Conservation (phyloP, 1,140 invertebrate genomes). For the Rhopalosiphum padi region DNA sequence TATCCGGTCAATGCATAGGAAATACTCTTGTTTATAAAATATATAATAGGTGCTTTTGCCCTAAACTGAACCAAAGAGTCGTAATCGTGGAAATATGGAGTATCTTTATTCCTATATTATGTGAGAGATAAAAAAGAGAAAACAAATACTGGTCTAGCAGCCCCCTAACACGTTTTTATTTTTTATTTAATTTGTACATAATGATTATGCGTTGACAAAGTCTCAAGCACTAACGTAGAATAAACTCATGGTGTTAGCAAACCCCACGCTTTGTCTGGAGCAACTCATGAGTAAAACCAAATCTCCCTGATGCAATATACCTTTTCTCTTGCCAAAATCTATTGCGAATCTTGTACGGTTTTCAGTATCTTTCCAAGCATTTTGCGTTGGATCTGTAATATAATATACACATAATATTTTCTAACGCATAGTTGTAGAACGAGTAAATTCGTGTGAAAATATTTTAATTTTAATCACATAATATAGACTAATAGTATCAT, state of each 20-base stretch:
- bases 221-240: background rate
- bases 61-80: no score
- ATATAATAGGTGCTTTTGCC: no score
- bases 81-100: no score
- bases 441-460: background rate
- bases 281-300: slow-evolving; percentile 4
- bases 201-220: background rate
- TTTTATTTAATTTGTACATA: background rate
- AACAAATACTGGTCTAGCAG: no score
- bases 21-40: no score
- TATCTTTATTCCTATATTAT: no score
- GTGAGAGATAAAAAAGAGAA: no score
- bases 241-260: background rate
- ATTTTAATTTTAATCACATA: background rate
- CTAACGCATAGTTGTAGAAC: background rate
- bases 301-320: slow-evolving; percentile 29
- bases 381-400: slow-evolving; percentile 10
- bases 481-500: background rate
- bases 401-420: background rate
- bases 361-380: background rate
- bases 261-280: background rate
- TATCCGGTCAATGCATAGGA: no score
- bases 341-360: background rate
- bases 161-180: background rate
- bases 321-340: background rate